Conservation (phyloP, 2,113 vertebrate genomes). For the Xiphias gladius region DNA sequence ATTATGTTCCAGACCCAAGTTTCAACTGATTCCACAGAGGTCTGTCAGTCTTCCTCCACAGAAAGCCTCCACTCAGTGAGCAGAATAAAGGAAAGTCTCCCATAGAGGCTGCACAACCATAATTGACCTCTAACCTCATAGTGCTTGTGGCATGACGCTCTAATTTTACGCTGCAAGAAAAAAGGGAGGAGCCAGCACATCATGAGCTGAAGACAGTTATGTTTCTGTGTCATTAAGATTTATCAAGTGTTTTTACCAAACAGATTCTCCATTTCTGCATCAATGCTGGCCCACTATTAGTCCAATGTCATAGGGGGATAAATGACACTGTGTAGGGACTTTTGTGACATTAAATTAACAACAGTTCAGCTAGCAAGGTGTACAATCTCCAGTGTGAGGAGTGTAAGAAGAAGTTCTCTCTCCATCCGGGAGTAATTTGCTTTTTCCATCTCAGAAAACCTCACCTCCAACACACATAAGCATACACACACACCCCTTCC, state of each 20-base stretch:
- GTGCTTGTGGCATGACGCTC: constrained; percentile 45
- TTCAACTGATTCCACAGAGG: background rate
- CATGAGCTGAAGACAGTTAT: constrained; percentile 38
- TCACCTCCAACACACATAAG: background rate
- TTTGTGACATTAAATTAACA: constrained; percentile 26
- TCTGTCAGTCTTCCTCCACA: background rate
- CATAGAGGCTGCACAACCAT: constrained; percentile 42
- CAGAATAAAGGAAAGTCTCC: constrained; percentile 41
- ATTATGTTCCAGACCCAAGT: constrained; percentile 6
- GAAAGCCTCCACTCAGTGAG: background rate
- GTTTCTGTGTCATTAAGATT: constrained; percentile 7
- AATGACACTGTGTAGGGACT: background rate
- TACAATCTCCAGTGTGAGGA: constrained; percentile 14
- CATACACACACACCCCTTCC: constrained; percentile 9
- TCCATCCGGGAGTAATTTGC: constrained; percentile 27
- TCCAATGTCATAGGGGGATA: constrained; percentile 7
- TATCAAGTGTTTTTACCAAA: constrained; percentile 5
- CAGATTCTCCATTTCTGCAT: constrained; percentile 1
- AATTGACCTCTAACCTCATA: constrained; percentile 48
- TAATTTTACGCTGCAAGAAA: constrained; percentile 53
- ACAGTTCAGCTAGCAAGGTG: constrained; percentile 5
- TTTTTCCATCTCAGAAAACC: constrained; percentile 44
- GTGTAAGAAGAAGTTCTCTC: constrained; percentile 12
- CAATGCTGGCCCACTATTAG: background rate
- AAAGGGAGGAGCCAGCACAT: constrained; percentile 28